These are phyloP conservation scores for Siderastrea siderea DNA, from an alignment of 92 coral and sea anemone species.

Conservation along the genomic window DNA sequence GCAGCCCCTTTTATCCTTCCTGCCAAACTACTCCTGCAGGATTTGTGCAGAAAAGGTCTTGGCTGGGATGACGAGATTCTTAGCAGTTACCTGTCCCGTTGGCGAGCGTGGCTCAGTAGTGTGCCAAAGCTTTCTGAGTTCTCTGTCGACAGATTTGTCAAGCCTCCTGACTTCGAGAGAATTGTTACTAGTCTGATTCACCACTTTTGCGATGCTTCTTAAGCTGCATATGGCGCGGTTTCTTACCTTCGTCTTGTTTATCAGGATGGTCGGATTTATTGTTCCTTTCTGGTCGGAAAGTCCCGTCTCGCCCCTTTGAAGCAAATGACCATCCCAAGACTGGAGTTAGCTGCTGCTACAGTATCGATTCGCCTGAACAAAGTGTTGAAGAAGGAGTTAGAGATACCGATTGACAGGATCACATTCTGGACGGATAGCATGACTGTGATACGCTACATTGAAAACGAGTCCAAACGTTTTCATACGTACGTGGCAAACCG, in stretches of 20 bases:
- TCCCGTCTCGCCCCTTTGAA: slow-evolving; percentile 31
- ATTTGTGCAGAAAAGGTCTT: slow-evolving; percentile 22
- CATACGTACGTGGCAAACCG: slow-evolving; percentile 4
- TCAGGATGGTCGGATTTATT: slow-evolving; percentile 3
- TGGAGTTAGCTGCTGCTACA: slow-evolving; percentile 13
- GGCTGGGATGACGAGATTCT: slow-evolving; percentile 60
- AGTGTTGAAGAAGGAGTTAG: slow-evolving; percentile 30
- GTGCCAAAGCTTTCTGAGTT: slow-evolving; percentile 36
- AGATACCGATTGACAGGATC: slow-evolving; percentile 23
- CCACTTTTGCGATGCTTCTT: slow-evolving; percentile 3
- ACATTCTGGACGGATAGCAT: slow-evolving; percentile 55
- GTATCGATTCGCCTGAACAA: slow-evolving; percentile 27
- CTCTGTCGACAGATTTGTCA: slow-evolving; percentile 25
- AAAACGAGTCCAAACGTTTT: slow-evolving; percentile 4
- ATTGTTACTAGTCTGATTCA: background rate
- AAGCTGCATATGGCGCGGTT: background rate
- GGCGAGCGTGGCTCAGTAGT: slow-evolving; percentile 34
- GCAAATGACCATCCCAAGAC: slow-evolving; percentile 3
- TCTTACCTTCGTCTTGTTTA: background rate
- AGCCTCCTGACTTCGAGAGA: background rate
- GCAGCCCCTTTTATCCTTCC: slow-evolving; percentile 41
- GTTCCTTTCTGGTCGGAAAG: slow-evolving; percentile 21
- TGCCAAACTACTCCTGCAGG: slow-evolving; percentile 55
- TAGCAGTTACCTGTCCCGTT: slow-evolving; percentile 20
- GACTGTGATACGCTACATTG: slow-evolving; percentile 36